Evolutionary conservation across 2,888 invertebrate species (phyloP).

Genomic region (Chloroclysta siterata): DNA sequence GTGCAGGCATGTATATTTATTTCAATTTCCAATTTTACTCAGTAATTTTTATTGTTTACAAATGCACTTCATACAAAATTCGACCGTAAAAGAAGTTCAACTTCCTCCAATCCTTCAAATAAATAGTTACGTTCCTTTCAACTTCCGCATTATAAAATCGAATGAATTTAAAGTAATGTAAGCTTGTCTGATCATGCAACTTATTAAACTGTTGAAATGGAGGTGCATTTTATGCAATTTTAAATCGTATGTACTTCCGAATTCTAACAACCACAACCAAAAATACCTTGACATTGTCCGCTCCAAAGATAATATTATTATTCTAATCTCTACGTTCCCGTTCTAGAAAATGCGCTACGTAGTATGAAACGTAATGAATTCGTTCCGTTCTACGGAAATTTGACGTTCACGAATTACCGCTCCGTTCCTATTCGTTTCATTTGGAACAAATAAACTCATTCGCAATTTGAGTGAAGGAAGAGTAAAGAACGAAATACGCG

Average conservation of each 20-base stretch:
- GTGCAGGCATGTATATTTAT: background rate
- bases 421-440: background rate
- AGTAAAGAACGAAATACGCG: too few relatives aligned
- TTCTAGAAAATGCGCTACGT: background rate
- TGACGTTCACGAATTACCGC: too few relatives aligned
- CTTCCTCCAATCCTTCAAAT: background rate
- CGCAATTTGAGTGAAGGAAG: background rate
- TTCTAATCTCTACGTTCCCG: too few relatives aligned
- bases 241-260: too few relatives aligned
- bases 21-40: background rate
- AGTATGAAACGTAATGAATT: constrained; percentile 11
- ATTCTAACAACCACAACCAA: too few relatives aligned
- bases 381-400: constrained; percentile 20
- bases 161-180: background rate
- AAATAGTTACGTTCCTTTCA: background rate
- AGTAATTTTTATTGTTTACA: background rate
- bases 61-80: background rate
- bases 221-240: too few relatives aligned
- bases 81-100: background rate
- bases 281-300: too few relatives aligned
- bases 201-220: too few relatives aligned
- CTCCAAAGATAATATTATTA: too few relatives aligned
- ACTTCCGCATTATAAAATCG: background rate
- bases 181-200: background rate
- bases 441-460: background rate